phyloP scores from a whole-genome alignment of 2,797 vertebrate genomes.

The Tadarida brasiliensis region DNA sequence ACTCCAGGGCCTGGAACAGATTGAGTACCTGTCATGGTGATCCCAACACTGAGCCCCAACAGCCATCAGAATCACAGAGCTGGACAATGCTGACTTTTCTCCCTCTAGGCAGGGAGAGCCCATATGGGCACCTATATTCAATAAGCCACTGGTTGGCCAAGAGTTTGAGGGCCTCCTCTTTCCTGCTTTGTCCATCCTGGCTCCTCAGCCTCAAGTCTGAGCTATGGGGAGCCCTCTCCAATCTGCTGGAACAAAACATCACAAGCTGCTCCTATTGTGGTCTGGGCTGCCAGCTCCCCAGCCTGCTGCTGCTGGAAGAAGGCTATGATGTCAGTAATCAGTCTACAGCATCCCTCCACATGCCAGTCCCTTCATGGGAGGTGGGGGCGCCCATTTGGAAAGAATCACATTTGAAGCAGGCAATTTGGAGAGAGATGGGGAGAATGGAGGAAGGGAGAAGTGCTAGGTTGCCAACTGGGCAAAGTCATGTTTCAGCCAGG shows the following conservation, averaged over 20 bases:
- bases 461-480: constrained; percentile 32
- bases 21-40: not conserved
- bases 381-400: constrained; percentile 20
- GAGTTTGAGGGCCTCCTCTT: constrained; percentile 46
- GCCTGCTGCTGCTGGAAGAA: constrained; percentile 71
- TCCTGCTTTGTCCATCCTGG: constrained; percentile 59
- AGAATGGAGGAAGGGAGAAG: constrained; percentile 26
- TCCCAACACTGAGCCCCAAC: not conserved
- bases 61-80: not conserved
- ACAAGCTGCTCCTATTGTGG: constrained; percentile 71
- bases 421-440: not conserved
- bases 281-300: constrained; percentile 63
- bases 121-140: constrained; percentile 26
- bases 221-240: constrained; percentile 58
- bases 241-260: constrained; percentile 70
- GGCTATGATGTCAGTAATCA: not conserved
- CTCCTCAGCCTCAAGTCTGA: constrained; percentile 53
- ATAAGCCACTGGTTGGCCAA: constrained; percentile 50
- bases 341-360: not conserved
- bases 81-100: constrained; percentile 54
- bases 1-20: not conserved
- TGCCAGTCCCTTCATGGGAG: not conserved
- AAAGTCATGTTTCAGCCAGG: constrained; percentile 23
- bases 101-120: constrained; percentile 39
- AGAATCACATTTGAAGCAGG: constrained; percentile 49